Conservation (phyloP, 2,113 vertebrate genomes). For the Dipodomys ordii region DNA sequence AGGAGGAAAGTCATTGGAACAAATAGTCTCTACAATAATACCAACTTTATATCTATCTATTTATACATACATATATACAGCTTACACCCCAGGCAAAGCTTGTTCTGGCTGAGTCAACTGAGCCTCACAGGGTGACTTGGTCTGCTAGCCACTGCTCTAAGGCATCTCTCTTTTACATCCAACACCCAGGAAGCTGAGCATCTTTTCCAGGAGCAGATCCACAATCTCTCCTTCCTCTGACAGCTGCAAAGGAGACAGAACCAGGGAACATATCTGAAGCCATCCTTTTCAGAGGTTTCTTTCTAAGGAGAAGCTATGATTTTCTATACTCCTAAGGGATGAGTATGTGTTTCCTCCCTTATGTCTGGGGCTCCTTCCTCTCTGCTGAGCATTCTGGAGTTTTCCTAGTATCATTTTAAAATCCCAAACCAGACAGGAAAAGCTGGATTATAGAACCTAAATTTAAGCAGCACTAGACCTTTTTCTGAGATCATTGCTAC, state of each 20-base stretch:
- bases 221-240: slow-evolving; percentile 96
- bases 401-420: neutral
- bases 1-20: slow-evolving; percentile 37
- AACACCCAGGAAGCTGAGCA: slow-evolving; percentile 92
- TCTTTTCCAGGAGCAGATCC: slow-evolving; percentile 93
- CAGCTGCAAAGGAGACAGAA: slow-evolving; percentile 85
- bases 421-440: neutral
- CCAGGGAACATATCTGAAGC: neutral
- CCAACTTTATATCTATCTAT: neutral
- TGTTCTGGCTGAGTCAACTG: neutral
- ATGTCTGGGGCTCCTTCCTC: neutral
- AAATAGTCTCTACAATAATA: neutral
- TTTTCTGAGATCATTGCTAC: neutral
- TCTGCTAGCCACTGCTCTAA: neutral
- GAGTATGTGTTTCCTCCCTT: neutral
- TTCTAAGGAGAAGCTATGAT: neutral
- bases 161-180: slow-evolving; percentile 87
- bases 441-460: neutral
- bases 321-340: neutral
- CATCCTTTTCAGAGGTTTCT: neutral
- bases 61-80: neutral
- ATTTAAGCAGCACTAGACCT: neutral
- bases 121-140: neutral
- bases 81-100: neutral
- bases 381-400: neutral